phyloP scores from a whole-genome alignment of 1,140 invertebrate genomes.

The Alviniconcha marisindica region DNA sequence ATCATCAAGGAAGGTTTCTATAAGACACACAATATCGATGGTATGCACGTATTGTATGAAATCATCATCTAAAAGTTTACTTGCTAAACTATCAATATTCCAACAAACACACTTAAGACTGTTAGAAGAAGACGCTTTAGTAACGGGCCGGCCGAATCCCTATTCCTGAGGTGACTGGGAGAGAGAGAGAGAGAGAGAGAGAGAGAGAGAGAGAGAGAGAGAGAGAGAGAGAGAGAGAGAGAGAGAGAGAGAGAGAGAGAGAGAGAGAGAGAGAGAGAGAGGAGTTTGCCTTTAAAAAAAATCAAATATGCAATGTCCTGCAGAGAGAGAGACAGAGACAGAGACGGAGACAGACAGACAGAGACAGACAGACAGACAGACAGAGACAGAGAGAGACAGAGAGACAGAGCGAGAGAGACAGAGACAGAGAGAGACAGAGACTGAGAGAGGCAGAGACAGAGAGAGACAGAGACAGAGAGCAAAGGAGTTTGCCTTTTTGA shows the following conservation, averaged over 20 bases:
- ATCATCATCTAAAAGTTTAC: too few relatives aligned
- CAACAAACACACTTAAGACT: too few relatives aligned
- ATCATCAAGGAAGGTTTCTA: too few relatives aligned
- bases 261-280: neutral
- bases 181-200: neutral
- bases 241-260: neutral
- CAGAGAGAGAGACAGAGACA: neutral
- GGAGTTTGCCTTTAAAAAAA: neutral
- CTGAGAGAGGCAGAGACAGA: slow-evolving; percentile 3
- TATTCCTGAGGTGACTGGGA: neutral
- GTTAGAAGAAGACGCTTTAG: too few relatives aligned
- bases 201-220: neutral
- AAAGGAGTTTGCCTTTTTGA: too few relatives aligned
- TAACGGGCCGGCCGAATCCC: too few relatives aligned
- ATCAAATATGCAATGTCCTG: too few relatives aligned
- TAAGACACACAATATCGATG: too few relatives aligned
- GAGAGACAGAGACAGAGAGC: neutral
- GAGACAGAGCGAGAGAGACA: neutral
- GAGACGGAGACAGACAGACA: neutral
- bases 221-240: neutral
- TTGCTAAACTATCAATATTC: too few relatives aligned
- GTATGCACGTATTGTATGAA: too few relatives aligned
- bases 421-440: slow-evolving; percentile 9
- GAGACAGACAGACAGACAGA: slow-evolving; percentile 13
- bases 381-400: slow-evolving; percentile 4